Conservation (phyloP, 2,113 vertebrate genomes). For the Nothoprocta pentlandii region DNA sequence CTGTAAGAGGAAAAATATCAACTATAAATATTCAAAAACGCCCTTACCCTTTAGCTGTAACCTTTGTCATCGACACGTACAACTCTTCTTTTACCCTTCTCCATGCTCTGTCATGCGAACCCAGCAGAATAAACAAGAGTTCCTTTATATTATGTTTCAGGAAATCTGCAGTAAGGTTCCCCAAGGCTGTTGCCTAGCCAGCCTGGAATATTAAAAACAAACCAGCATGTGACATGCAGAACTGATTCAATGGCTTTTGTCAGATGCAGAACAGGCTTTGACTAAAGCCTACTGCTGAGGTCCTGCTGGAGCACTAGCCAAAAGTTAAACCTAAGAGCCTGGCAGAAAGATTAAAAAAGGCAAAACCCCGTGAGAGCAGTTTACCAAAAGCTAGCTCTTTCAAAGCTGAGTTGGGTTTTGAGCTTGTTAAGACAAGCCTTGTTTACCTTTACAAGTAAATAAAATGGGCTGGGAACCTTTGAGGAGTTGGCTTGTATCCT, state of each 20-base stretch:
- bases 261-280: not conserved
- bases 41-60: not conserved
- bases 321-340: not conserved
- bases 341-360: not conserved
- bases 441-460: not conserved
- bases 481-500: not conserved
- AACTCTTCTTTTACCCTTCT: slow-evolving; percentile 1
- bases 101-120: not conserved
- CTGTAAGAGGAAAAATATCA: not conserved
- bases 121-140: slow-evolving; percentile 4
- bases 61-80: not conserved
- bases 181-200: slow-evolving; percentile 24
- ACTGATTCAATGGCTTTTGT: not conserved
- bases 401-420: not conserved
- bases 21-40: not conserved
- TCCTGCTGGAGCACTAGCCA: not conserved
- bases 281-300: not conserved
- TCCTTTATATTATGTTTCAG: slow-evolving; percentile 44
- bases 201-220: not conserved
- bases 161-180: slow-evolving; percentile 24
- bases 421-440: not conserved
- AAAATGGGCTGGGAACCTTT: not conserved
- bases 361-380: not conserved
- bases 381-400: not conserved
- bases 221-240: not conserved